Percentiles rank a stretch among this genome's conserved stretches.
These are phyloP conservation scores for Gymnoscopelus braueri DNA, from an alignment of 2,797 vertebrate genomes.

Conservation along the genomic window DNA sequence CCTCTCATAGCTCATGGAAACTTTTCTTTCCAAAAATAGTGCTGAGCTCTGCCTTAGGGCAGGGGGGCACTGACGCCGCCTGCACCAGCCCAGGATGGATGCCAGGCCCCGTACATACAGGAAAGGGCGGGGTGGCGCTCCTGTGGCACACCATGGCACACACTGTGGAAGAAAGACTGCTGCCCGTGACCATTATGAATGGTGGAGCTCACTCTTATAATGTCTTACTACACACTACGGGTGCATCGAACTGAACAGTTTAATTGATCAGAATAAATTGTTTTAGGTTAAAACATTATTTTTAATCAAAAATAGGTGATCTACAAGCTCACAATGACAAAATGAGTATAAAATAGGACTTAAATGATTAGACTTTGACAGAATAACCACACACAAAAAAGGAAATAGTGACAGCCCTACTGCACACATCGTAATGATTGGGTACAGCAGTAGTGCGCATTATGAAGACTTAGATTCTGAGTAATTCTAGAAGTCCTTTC, in stretches of 20 bases:
- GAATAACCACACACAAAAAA: too few species aligned
- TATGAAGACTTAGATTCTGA: neutral
- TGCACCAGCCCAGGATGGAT: conserved; percentile 42
- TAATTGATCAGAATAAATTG: too few species aligned
- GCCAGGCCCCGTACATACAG: conserved; percentile 53
- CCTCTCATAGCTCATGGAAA: conserved; percentile 75
- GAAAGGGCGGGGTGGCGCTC: conserved; percentile 55
- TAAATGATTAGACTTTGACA: too few species aligned
- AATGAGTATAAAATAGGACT: too few species aligned
- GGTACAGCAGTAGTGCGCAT: neutral
- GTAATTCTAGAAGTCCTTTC: neutral
- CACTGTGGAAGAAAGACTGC: neutral
- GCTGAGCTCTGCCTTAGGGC: conserved; percentile 59
- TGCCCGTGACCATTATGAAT: conserved; percentile 10
- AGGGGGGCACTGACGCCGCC: conserved; percentile 56
- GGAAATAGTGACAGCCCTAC: neutral
- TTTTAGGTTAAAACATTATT: too few species aligned
- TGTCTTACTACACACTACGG: too few species aligned
- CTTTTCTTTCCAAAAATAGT: conserved; percentile 75
- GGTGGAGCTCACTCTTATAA: conserved; percentile 1
- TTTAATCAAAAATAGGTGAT: too few species aligned
- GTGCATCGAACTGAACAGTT: too few species aligned
- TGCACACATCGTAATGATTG: neutral
- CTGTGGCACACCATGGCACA: neutral
- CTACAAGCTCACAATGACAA: too few species aligned